A percentile compares a stretch with the other conserved stretches of the same genome.
phyloP scores from a whole-genome alignment of 2,113 vertebrate genomes.

The Nansenia antarctica region DNA sequence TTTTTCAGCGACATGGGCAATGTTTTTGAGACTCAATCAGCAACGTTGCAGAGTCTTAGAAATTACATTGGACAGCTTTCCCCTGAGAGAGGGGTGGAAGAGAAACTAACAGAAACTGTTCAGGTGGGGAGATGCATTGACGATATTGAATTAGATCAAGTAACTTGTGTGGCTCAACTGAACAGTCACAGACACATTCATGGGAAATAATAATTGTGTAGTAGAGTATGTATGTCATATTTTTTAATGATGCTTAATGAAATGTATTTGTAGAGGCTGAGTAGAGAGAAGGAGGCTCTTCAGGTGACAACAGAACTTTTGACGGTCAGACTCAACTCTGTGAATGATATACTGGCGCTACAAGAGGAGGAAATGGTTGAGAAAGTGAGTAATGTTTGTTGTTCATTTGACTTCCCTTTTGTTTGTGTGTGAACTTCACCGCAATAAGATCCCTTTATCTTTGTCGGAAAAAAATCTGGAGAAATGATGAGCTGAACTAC shows the following conservation, averaged over 20 bases:
- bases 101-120: conserved; percentile 62
- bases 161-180: conserved; percentile 32
- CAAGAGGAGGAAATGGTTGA: conserved; percentile 73
- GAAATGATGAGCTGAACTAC: no score
- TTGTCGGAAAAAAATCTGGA: no score
- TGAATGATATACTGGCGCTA: conserved; percentile 73
- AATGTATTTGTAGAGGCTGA: conserved; percentile 59
- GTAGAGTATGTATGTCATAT: background rate
- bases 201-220: background rate
- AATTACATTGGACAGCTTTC: conserved; percentile 74
- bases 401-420: no score
- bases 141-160: conserved; percentile 46
- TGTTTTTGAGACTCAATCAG: conserved; percentile 68
- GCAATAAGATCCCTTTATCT: background rate
- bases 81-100: conserved; percentile 65
- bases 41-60: conserved; percentile 73
- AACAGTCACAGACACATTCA: no score
- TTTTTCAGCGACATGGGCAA: conserved; percentile 65
- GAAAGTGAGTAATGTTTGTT: conserved; percentile 54
- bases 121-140: conserved; percentile 59
- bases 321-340: conserved; percentile 71
- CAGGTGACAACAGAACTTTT: conserved; percentile 71
- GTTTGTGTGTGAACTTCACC: background rate
- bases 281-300: conserved; percentile 71
- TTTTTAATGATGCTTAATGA: background rate